Percentiles rank a stretch among this genome's conserved stretches.
phyloP scores from a whole-genome alignment of 2,113 vertebrate species.

The cattle (Bos taurus) region DNA sequence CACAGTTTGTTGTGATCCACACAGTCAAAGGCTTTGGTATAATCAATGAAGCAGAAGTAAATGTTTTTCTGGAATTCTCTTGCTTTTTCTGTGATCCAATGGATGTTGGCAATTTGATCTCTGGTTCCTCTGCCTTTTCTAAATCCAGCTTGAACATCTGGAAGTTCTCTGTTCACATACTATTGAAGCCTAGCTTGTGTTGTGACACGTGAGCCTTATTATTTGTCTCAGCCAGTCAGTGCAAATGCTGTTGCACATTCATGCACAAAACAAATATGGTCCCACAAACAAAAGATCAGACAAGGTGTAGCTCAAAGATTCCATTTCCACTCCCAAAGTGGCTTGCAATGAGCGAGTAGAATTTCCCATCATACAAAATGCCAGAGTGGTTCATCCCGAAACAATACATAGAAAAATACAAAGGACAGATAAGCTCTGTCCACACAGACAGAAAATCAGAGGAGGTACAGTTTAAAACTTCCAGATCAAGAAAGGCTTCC shows the following conservation, averaged over 20 bases:
- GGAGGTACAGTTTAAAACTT: not conserved
- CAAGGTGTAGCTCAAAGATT: not conserved
- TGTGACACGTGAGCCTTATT: not conserved
- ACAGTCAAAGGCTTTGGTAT: not conserved
- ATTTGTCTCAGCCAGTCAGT: not conserved
- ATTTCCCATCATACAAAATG: not conserved
- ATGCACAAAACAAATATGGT: not conserved
- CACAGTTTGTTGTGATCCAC: not conserved
- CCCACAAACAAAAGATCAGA: not conserved
- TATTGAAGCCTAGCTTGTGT: not conserved
- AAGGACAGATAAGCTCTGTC: not conserved
- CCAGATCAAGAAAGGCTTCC: not conserved
- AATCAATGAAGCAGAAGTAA: not conserved
- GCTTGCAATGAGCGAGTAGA: not conserved
- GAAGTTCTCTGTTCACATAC: not conserved
- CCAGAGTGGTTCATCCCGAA: not conserved
- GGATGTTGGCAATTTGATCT: not conserved
- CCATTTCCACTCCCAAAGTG: not conserved
- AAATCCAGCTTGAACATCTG: not conserved
- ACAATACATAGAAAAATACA: not conserved
- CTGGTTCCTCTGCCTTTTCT: not conserved
- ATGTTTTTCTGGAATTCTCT: not conserved
- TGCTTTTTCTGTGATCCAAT: not conserved
- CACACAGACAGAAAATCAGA: not conserved
- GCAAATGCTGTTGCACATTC: not conserved